Evolutionary conservation across 2,888 invertebrate species (phyloP).

Genomic region (Branchellion lobata): DNA sequence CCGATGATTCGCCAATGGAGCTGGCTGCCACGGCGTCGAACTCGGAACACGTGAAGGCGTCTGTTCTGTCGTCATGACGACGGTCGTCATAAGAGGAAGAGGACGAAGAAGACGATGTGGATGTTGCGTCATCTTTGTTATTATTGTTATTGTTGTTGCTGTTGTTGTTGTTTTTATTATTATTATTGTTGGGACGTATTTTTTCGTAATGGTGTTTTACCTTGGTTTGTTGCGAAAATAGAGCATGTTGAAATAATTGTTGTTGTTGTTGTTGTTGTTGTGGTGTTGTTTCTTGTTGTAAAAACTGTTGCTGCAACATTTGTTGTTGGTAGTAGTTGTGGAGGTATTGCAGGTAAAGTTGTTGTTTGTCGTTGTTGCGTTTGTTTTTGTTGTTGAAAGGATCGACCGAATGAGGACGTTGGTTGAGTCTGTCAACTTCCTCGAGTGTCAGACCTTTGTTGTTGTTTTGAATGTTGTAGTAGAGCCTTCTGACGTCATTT

Average conservation of each 20-base stretch:
- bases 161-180: not conserved
- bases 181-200: constrained; percentile 4
- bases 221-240: too few species aligned
- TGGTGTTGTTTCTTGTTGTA: constrained; percentile 33
- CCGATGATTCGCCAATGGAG: not conserved
- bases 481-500: not conserved
- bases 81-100: constrained; percentile 60
- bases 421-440: constrained; percentile 84
- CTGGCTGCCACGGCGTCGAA: constrained; percentile 83
- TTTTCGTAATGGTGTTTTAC: not conserved
- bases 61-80: constrained; percentile 79
- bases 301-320: constrained; percentile 50
- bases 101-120: constrained; percentile 60
- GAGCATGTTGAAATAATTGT: not conserved
- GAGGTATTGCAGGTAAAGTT: constrained; percentile 57
- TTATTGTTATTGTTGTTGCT: constrained; percentile 43
- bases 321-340: constrained; percentile 45
- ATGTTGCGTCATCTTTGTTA: constrained; percentile 48
- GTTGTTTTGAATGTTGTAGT: constrained; percentile 41
- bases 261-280: constrained; percentile 52
- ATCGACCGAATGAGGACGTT: constrained; percentile 85
- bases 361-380: constrained; percentile 67
- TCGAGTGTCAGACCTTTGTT: constrained; percentile 81
- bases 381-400: constrained; percentile 70
- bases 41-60: constrained; percentile 96